Conservation (phyloP, 2,888 invertebrate genomes). For the Aethes cnicana region DNA sequence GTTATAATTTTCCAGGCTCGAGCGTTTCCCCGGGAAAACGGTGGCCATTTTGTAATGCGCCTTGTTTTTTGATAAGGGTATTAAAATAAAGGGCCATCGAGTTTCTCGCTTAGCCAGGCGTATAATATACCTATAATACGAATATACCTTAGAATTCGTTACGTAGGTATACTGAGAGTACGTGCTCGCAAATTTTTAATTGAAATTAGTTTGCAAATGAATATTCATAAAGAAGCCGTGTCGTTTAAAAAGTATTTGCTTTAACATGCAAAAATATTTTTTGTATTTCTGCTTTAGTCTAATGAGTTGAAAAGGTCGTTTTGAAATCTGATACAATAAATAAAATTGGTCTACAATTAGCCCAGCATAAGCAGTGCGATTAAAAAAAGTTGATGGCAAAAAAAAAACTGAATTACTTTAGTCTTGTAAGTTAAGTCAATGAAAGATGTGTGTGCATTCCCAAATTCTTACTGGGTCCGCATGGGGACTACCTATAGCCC, state of each 20-base stretch:
- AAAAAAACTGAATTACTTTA: no score
- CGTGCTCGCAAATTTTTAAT: constrained; percentile 75
- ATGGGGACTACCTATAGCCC: no score
- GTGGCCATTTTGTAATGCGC: constrained; percentile 81
- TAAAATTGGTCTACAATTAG: no score
- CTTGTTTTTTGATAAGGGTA: constrained; percentile 82
- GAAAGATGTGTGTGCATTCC: no score
- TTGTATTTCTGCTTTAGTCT: not conserved
- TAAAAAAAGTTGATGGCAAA: no score
- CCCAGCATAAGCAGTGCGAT: no score
- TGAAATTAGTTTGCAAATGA: constrained; percentile 74
- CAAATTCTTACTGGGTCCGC: no score
- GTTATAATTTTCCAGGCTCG: constrained; percentile 81
- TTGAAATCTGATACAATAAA: no score
- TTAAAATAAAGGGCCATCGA: constrained; percentile 77
- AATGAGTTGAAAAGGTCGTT: no score
- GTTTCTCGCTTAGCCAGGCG: constrained; percentile 61
- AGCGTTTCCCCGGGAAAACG: constrained; percentile 78
- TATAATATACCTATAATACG: constrained; percentile 53
- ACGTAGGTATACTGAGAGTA: constrained; percentile 65
- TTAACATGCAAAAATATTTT: constrained; percentile 8
- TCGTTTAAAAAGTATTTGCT: constrained; percentile 8
- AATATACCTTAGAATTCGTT: no score
- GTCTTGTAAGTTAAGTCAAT: no score
- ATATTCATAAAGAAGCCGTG: constrained; percentile 48